A percentile compares a stretch with the other conserved stretches of the same genome.
These are phyloP conservation scores for Hylyphantes graminicola DNA, from an alignment of 1,140 invertebrate genomes.

Conservation along the genomic window DNA sequence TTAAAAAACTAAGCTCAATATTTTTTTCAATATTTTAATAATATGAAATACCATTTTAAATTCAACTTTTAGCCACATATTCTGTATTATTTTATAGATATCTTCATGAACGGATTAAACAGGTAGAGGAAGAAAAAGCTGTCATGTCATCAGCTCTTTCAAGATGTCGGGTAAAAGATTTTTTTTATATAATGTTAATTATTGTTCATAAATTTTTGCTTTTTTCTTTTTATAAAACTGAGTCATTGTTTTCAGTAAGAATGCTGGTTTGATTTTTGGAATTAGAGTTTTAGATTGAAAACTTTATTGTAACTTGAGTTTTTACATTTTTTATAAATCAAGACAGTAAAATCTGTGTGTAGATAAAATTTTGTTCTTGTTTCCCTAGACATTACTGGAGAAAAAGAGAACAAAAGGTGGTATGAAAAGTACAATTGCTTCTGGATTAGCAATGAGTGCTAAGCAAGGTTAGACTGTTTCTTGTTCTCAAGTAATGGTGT, in stretches of 20 bases:
- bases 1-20: too few species aligned
- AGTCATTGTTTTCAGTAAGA: too few species aligned
- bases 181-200: neutral
- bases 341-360: too few species aligned
- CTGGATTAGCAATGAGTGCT: constrained; percentile 67
- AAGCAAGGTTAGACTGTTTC: constrained; percentile 66
- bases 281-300: too few species aligned
- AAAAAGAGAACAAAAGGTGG: constrained; percentile 67
- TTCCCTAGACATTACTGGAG: constrained; percentile 67
- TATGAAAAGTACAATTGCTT: constrained; percentile 67
- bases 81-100: constrained; percentile 69
- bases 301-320: too few species aligned
- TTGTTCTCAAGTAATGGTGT: neutral
- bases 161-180: constrained; percentile 68
- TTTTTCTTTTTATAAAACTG: neutral
- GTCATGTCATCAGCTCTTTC: constrained; percentile 70
- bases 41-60: too few species aligned
- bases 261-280: too few species aligned
- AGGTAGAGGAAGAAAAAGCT: constrained; percentile 82
- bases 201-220: neutral
- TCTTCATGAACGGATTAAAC: constrained; percentile 82
- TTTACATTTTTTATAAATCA: too few species aligned
- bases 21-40: too few species aligned
- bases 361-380: neutral
- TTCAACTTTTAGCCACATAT: too few species aligned